These are phyloP conservation scores for Acomys russatus DNA, from an alignment of 2,797 vertebrate species.

Conservation along the genomic window DNA sequence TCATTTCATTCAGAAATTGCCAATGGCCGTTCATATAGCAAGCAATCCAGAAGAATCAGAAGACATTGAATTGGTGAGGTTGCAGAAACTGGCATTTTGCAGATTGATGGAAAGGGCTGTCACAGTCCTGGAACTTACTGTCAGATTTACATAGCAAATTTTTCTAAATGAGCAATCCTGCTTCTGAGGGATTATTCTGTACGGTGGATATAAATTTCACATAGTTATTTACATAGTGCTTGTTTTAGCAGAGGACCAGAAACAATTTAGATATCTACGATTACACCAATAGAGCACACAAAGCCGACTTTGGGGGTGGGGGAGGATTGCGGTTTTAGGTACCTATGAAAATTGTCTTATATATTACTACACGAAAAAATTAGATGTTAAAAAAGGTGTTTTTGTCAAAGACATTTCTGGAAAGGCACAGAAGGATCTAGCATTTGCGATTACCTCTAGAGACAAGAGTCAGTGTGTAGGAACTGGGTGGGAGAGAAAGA, in stretches of 20 bases:
- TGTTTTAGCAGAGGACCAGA: not conserved
- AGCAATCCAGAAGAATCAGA: not conserved
- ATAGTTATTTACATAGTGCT: not conserved
- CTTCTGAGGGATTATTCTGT: not conserved
- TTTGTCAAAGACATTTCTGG: slow-evolving; percentile 25
- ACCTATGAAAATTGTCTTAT: not conserved
- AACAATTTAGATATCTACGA: not conserved
- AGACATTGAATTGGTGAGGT: not conserved
- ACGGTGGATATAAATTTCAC: not conserved
- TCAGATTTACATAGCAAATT: not conserved
- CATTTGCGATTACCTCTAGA: not conserved
- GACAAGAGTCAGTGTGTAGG: not conserved
- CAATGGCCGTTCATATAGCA: not conserved
- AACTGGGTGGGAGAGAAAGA: not conserved
- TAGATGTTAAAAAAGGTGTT: not conserved
- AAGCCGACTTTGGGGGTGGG: not conserved
- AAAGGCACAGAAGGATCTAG: not conserved
- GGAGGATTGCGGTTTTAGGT: not conserved
- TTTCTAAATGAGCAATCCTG: not conserved
- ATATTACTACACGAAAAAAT: not conserved
- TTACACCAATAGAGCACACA: not conserved
- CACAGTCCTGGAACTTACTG: not conserved
- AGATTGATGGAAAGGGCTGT: not conserved
- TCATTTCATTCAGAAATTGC: not conserved
- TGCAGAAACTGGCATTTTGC: not conserved